These are phyloP conservation scores for Holocentrus rufus DNA, from an alignment of 2,797 vertebrate species.

Conservation along the genomic window DNA sequence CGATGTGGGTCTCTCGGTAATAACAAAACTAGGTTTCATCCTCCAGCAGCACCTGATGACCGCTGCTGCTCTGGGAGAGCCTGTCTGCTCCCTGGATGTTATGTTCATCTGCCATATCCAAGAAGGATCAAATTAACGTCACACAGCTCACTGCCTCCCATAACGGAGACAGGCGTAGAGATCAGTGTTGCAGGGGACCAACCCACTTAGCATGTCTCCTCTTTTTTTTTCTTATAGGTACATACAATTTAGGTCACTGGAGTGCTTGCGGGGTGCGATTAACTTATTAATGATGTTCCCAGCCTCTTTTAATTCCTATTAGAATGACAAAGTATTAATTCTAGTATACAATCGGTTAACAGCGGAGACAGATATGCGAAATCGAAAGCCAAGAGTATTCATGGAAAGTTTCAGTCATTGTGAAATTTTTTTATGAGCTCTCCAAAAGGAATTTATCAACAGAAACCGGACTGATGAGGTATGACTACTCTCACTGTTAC, in stretches of 20 bases:
- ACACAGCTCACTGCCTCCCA: conserved; percentile 16
- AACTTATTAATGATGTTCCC: not conserved
- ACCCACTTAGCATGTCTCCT: not conserved
- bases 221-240: not conserved
- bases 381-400: not conserved
- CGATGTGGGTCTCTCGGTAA: not conserved
- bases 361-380: conserved; percentile 1
- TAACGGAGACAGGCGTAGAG: not conserved
- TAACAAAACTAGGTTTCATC: not conserved
- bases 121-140: conserved; percentile 22
- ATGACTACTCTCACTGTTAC: conserved; percentile 38
- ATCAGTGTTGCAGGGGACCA: not conserved
- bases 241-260: not conserved
- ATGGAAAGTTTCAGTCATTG: conserved; percentile 5
- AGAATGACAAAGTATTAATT: conserved; percentile 13
- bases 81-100: conserved; percentile 6
- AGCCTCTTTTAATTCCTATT: not conserved
- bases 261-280: not conserved
- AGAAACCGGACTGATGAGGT: conserved; percentile 45
- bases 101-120: conserved; percentile 17
- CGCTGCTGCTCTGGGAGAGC: not conserved
- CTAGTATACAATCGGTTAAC: conserved; percentile 8
- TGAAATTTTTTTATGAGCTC: conserved; percentile 5
- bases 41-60: not conserved
- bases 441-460: conserved; percentile 16